Base-by-base conservation (phyloP, 30 jellyfish, hydroid and myxozoan species). In the Pelagia noctiluca region DNA sequence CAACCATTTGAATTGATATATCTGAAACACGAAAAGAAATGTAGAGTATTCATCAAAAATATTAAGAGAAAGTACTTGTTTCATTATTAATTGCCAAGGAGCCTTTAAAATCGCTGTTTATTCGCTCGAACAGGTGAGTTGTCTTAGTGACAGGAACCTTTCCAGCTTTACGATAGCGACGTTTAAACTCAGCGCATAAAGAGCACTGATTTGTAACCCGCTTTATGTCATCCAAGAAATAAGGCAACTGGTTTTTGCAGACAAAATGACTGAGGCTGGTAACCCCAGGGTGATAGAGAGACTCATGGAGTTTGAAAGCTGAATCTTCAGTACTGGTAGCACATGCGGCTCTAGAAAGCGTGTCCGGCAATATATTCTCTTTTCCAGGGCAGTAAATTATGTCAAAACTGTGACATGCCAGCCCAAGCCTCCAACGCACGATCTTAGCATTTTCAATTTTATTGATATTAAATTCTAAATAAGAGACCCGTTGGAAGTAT, bases 391-490 rank as follows among this genome's bases (percentile, higher is more conserved):
- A 5, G 66, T 68, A 82, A 42, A 34, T 61, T 1, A 82, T 68
- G 66, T 82, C 80, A 82, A 82, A 82, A 46, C 66, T 85, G 82
- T 75, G 75, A 26, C 90, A 71, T 5, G 85, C 32, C 23, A 85
- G 95, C 60, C 75, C 95, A 19, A 63, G 35, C 21, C 84, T 32
- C 90, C 90, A 71, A 29, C 89, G 84, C 50, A 69, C 54, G 2
- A 85, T 75, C 31, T 61, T 85, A 57, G 53, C 84, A 42, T 85
- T 85, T n/a, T 11, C 62, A 48, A 48, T n/a, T 48, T 48, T n/a
- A 13, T n/a, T n/a, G n/a, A n/a, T n/a, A n/a, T n/a, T n/a, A n/a
- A n/a, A n/a, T n/a, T n/a, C n/a, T n/a, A n/a, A n/a, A 48, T 48
- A n/a, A 48, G 13, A 48, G 18, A 48, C 62, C 62, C 13, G n/a